Evolutionary conservation across 2,797 vertebrate genomes (phyloP).

Genomic region (Hypotaenidia okinawae): DNA sequence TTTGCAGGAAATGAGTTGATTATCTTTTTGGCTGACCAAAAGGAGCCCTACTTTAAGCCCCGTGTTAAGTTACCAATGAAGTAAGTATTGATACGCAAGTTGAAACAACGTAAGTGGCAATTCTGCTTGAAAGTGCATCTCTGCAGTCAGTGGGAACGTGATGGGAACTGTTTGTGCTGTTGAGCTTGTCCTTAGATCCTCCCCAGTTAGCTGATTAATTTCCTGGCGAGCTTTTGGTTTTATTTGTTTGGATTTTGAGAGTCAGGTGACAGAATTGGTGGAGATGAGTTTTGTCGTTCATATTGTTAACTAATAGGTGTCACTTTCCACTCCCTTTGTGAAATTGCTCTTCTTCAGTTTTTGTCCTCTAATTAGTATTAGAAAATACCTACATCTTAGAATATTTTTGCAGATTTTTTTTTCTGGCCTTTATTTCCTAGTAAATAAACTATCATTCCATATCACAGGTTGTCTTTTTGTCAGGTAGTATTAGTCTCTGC

Average conservation of each 20-base stretch:
- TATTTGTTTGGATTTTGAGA: not conserved
- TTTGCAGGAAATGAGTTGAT: constrained; percentile 88
- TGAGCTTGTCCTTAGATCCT: not conserved
- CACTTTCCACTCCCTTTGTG: not conserved
- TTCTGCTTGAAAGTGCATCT: not conserved
- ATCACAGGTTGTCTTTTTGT: not conserved
- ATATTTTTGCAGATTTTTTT: not conserved
- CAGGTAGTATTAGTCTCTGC: not conserved
- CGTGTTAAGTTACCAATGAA: constrained; percentile 83
- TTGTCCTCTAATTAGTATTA: not conserved
- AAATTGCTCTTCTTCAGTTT: not conserved
- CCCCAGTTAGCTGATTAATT: not conserved
- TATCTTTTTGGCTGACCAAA: constrained; percentile 93
- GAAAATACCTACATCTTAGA: not conserved
- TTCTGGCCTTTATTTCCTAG: not conserved
- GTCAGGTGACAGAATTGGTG: not conserved
- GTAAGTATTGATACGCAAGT: constrained; percentile 73
- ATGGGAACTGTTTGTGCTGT: not conserved
- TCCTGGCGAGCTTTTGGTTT: not conserved
- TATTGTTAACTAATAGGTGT: not conserved
- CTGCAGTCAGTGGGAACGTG: not conserved
- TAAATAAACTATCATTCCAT: not conserved
- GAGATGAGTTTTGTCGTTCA: not conserved
- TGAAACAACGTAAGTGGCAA: not conserved
- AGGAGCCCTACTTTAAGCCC: constrained; percentile 93